phyloP scores from a whole-genome alignment of 2,113 vertebrate species.

The Tragelaphus scriptus region DNA sequence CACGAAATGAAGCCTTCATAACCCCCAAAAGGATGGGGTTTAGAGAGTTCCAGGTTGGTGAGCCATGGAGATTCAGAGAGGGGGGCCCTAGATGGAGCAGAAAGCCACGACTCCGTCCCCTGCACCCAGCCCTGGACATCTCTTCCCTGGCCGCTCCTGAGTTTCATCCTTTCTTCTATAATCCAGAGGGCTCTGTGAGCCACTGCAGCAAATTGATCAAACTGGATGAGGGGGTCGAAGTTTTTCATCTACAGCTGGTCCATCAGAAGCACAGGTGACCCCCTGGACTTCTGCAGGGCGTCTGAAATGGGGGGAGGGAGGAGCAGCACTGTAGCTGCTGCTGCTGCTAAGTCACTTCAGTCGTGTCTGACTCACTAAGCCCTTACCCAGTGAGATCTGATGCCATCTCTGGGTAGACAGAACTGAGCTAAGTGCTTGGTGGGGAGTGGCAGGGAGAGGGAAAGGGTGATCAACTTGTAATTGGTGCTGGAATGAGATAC shows the following conservation, averaged over 20 bases:
- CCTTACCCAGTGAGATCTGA: not conserved
- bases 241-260: not conserved
- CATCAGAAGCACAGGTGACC: not conserved
- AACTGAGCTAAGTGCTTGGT: not conserved
- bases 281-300: accelerated
- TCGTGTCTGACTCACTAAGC: not conserved
- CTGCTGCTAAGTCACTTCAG: too few relatives aligned
- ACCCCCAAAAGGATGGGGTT: not conserved
- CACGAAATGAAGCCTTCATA: not conserved
- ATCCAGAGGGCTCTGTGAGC: not conserved
- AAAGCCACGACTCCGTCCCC: not conserved
- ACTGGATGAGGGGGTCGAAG: accelerated
- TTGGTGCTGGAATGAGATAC: not conserved
- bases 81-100: not conserved
- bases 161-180: not conserved
- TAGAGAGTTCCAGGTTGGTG: not conserved
- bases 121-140: not conserved
- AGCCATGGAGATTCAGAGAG: not conserved
- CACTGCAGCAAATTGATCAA: not conserved
- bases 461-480: not conserved
- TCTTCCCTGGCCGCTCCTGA: not conserved
- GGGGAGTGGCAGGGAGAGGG: not conserved
- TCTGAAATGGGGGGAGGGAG: not conserved
- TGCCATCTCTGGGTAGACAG: accelerated
- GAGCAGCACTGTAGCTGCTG: not conserved